These are phyloP conservation scores for Phaetusa simplex DNA, from an alignment of 2,113 vertebrate species.

Conservation along the genomic window DNA sequence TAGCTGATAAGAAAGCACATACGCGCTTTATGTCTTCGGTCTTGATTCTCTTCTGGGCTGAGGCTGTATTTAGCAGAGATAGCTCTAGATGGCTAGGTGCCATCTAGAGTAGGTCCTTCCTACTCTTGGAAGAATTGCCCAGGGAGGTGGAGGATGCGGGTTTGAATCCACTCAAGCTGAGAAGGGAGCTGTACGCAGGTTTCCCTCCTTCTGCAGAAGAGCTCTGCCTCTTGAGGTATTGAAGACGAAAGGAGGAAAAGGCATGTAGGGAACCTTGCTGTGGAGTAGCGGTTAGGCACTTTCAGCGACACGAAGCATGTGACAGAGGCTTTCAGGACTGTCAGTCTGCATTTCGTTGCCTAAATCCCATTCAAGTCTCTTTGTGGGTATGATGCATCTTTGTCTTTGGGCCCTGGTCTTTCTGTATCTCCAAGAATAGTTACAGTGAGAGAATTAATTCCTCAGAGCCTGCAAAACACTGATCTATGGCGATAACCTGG, in stretches of 20 bases:
- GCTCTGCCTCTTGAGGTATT: neutral
- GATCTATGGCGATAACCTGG: neutral
- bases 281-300: neutral
- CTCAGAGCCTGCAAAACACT: neutral
- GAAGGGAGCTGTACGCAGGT: neutral
- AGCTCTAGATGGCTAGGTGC: neutral
- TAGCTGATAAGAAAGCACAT: neutral
- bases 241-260: neutral
- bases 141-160: neutral
- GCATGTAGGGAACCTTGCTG: neutral
- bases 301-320: neutral
- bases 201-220: neutral
- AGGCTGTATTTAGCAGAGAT: neutral
- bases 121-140: neutral
- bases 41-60: neutral
- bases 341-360: neutral
- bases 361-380: neutral
- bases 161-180: neutral
- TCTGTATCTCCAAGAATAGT: neutral
- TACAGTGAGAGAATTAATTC: neutral
- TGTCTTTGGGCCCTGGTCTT: neutral
- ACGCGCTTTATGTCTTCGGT: neutral
- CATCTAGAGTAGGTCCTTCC: neutral
- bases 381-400: neutral
- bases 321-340: neutral